Conservation (phyloP, 92 coral and sea anemone genomes). For the Epizoanthus rinbou region DNA sequence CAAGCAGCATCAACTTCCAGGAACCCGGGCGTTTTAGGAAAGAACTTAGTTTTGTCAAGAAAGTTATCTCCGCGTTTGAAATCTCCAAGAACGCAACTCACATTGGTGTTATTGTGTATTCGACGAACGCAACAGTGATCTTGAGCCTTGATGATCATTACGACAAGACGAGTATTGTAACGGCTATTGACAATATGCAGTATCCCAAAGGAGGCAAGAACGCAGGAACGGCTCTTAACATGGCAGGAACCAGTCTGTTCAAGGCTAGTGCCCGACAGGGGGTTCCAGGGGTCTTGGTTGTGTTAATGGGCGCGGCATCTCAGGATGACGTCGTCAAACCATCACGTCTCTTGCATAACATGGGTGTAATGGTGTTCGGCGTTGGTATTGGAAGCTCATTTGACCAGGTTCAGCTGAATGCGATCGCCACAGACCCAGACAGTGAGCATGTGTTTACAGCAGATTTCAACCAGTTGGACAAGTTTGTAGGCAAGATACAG, state of each 20-base stretch:
- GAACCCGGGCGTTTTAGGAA: constrained; percentile 29
- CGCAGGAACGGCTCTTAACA: constrained; percentile 14
- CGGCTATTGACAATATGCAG: constrained; percentile 15
- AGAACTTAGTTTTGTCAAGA: constrained; percentile 35
- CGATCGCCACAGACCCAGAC: constrained; percentile 36
- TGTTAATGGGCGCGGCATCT: constrained; percentile 33
- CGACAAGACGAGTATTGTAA: constrained; percentile 24
- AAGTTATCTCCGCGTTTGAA: constrained; percentile 24
- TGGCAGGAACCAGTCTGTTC: constrained; percentile 8
- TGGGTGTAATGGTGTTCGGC: constrained; percentile 38
- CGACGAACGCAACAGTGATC: constrained; percentile 17
- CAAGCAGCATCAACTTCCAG: constrained; percentile 28
- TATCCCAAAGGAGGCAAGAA: constrained; percentile 40
- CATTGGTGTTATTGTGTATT: constrained; percentile 24
- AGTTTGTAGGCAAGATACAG: not conserved
- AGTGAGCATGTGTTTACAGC: constrained; percentile 26
- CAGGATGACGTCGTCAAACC: constrained; percentile 36
- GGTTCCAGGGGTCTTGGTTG: constrained; percentile 16
- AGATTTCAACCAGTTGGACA: constrained; percentile 11
- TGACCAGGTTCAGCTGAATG: constrained; percentile 33
- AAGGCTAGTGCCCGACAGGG: constrained; percentile 42
- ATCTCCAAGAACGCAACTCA: constrained; percentile 34
- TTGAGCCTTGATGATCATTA: constrained; percentile 36
- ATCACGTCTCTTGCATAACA: constrained; percentile 31
- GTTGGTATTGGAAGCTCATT: constrained; percentile 8